Base-by-base conservation (phyloP, 2,113 vertebrate species). In the Nettapus auritus region DNA sequence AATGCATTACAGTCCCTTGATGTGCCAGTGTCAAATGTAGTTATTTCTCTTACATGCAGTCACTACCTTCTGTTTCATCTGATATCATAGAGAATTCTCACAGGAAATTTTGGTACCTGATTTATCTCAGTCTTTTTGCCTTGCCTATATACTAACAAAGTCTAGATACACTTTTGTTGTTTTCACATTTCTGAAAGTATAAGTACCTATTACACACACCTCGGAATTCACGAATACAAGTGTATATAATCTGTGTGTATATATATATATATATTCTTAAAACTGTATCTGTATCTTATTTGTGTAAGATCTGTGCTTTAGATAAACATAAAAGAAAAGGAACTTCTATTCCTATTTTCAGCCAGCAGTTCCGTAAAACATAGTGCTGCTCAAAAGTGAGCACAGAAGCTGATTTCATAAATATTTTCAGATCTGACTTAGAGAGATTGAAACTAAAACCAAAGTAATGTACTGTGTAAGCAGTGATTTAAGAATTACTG, bases 341-440 rank as follows among this genome's bases (percentile, higher is more conserved):
- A 93, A 64, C 6, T 56, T 68, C 55, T 76, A 18, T 40, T 75
- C 1, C 0, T 63, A 21, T 69, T 62, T 95, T 84, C 46, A 75
- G 33, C 13, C 44, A 79, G n/a, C 25, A 46, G 16, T 86, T 90
- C 52, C 62, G 25, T 94, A 42, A 88, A 91, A 91, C 22, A 46
- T 7, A 34, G 50, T 23, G 55, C 33, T 87, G 74, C 64, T 93
- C 87, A 85, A 79, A 94, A 86, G 20, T 28, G 83, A 85, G 59
- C 70, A 82, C 40, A 77, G 78, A 86, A 91, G 81, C 88, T 92
- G 90, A 93, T 93, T 95, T 96, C 40, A 77, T 84, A 86, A 90
- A 84, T 92, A 92, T 96, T 93, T 93, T 90, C 57, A 82, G 88
- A 95, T 87, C 92, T 92, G 77, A 89, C 96, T 96, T 94, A 96